Percentiles rank a stretch among this genome's conserved stretches.
These are phyloP conservation scores for Anguilla marmorata DNA, from an alignment of 2,797 vertebrate species.

Conservation along the genomic window DNA sequence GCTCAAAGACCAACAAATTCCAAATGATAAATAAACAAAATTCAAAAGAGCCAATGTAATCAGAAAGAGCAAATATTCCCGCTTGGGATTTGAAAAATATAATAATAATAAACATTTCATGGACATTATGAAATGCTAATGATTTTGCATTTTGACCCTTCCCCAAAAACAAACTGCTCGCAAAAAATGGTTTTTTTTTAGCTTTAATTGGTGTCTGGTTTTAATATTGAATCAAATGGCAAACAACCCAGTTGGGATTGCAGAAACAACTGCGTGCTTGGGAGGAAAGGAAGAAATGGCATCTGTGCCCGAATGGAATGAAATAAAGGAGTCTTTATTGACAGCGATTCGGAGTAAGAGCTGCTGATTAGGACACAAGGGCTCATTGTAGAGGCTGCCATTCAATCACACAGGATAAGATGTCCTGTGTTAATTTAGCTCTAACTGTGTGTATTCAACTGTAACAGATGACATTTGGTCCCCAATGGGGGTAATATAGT, in stretches of 20 bases:
- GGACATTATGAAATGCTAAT: slow-evolving; percentile 23
- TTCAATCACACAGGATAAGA: slow-evolving; percentile 11
- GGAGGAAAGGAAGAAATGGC: not conserved
- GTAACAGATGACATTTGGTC: too few relatives aligned
- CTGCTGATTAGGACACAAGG: not conserved
- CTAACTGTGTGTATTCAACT: too few relatives aligned
- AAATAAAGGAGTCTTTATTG: not conserved
- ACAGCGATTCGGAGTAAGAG: not conserved
- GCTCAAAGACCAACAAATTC: not conserved
- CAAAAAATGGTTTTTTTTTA: not conserved
- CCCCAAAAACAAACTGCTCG: slow-evolving; percentile 6
- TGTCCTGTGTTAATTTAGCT: too few relatives aligned
- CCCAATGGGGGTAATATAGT: not conserved
- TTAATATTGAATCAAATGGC: slow-evolving; percentile 28
- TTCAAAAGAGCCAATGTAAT: not conserved
- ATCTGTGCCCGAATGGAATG: not conserved
- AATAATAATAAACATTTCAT: not conserved
- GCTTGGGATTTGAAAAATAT: not conserved
- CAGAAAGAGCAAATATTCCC: slow-evolving; percentile 17
- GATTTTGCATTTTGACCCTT: slow-evolving; percentile 16
- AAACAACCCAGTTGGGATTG: not conserved
- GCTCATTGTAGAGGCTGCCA: not conserved
- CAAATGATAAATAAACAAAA: slow-evolving; percentile 15
- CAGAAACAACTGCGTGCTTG: not conserved
- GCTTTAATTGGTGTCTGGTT: slow-evolving; percentile 20